phyloP scores from a whole-genome alignment of 2,888 invertebrate species.

The Folsomia candida region DNA sequence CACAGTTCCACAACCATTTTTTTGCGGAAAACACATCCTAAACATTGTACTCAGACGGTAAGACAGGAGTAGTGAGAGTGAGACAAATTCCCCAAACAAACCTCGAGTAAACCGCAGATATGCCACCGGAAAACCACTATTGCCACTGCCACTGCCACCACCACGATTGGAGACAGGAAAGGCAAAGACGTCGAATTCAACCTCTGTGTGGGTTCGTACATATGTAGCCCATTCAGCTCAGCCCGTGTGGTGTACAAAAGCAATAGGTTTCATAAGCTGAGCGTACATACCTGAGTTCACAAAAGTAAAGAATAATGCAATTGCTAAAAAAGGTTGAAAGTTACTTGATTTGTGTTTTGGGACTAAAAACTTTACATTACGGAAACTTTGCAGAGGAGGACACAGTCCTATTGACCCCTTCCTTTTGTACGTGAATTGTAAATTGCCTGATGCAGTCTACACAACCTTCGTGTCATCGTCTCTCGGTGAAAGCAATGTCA shows the following conservation, averaged over 20 bases:
- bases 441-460: background rate
- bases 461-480: too few species aligned
- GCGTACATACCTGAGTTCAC: background rate
- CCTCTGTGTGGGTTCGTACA: too few species aligned
- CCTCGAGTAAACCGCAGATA: background rate
- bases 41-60: background rate
- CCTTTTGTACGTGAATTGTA: background rate
- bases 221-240: too few species aligned
- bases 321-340: background rate
- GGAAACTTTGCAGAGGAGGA: background rate
- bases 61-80: background rate
- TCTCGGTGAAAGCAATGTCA: background rate
- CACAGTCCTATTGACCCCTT: background rate
- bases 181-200: too few species aligned
- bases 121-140: background rate
- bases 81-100: slow-evolving; percentile 12
- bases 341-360: slow-evolving; percentile 23
- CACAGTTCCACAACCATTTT: slow-evolving; percentile 5
- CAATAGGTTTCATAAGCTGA: background rate
- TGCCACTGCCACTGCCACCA: too few species aligned
- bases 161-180: too few species aligned
- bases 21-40: background rate
- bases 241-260: too few species aligned
- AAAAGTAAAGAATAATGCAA: background rate
- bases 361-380: slow-evolving; percentile 8